These are phyloP conservation scores for Leptopilina boulardi DNA, from an alignment of 1,140 invertebrate genomes.

Conservation along the genomic window DNA sequence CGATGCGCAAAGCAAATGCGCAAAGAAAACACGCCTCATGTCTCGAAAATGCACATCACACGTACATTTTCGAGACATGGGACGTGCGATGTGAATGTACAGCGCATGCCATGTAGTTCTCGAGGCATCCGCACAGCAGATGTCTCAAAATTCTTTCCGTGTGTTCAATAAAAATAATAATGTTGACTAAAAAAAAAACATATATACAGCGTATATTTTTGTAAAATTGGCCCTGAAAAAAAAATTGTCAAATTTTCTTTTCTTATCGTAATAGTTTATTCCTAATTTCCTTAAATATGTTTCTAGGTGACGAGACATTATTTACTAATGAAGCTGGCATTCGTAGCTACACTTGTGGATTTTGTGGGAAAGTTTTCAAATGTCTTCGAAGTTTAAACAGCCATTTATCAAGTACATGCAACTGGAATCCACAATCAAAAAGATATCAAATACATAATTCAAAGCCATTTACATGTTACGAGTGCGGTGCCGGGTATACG, in stretches of 20 bases:
- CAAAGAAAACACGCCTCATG: too few relatives aligned
- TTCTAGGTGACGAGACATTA: not conserved
- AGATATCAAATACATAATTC: conserved; percentile 57
- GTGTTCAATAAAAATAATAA: too few relatives aligned
- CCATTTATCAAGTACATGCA: conserved; percentile 68
- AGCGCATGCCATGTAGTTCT: too few relatives aligned
- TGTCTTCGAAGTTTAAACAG: conserved; percentile 70
- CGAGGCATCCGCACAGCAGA: too few relatives aligned
- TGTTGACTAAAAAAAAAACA: too few relatives aligned
- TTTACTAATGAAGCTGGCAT: conserved; percentile 1
- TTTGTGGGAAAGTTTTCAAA: conserved; percentile 76
- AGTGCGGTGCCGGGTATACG: conserved; percentile 63
- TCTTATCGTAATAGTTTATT: too few relatives aligned
- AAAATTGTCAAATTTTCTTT: not conserved
- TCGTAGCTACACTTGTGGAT: conserved; percentile 65
- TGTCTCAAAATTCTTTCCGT: too few relatives aligned
- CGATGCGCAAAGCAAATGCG: too few relatives aligned
- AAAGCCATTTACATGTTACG: conserved; percentile 61
- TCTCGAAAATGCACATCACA: too few relatives aligned
- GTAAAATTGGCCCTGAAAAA: not conserved
- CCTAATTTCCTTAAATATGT: not conserved
- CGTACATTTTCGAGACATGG: too few relatives aligned
- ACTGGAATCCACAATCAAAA: conserved; percentile 62
- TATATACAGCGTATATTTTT: too few relatives aligned
- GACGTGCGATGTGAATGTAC: too few relatives aligned